Base-by-base conservation (phyloP, 2,888 invertebrate species). In the Choreutis nemorana region DNA sequence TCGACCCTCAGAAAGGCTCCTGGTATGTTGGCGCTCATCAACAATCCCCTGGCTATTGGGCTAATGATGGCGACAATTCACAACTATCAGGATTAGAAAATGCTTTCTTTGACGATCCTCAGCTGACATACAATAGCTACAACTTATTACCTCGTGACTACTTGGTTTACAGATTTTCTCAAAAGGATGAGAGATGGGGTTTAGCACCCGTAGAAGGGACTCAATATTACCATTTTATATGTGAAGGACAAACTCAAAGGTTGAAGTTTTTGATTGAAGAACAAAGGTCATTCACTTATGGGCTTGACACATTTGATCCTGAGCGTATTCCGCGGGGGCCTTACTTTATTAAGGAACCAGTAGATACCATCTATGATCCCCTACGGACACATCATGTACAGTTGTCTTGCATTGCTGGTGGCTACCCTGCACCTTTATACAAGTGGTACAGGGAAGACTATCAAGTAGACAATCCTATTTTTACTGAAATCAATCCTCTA, bases 361-460 rank as follows among this genome's bases (percentile, higher is more conserved):
- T 81, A 8, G 87, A 90, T 54, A 89, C 86, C 10, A 90, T 92
- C 8, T 94, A 91, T 66, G 95, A 95, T 66, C 84, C 89, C 5
- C 85, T 87, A 6, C 83, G 85, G 39, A 84, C 84, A 39, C 90
- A 92, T 55, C 89, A 91, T 66, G 86, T 93, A 0, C 83, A 88
- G 5, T 60, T 96, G 6, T 87, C 87, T 40, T 94, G 93, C 50
- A 75, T 91, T 33, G 91, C 92, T 41, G 90, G 86, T 40, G 96
- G 95, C 0, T 95, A 87, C 61, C 97, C 97, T 3, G 85, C 91
- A 12, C 95, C 97, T 0, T 85, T 84, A 0, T 97, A 97, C 55
- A 85, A 88, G 49, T 97, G 94, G 96, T 95, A 84, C 55, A 86
- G 88, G 53, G 94, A 94, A 72, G 87, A 91, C 44, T 94, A 91